phyloP scores from a whole-genome alignment of 1,140 invertebrate species.

The Trinorchestia longiramus region DNA sequence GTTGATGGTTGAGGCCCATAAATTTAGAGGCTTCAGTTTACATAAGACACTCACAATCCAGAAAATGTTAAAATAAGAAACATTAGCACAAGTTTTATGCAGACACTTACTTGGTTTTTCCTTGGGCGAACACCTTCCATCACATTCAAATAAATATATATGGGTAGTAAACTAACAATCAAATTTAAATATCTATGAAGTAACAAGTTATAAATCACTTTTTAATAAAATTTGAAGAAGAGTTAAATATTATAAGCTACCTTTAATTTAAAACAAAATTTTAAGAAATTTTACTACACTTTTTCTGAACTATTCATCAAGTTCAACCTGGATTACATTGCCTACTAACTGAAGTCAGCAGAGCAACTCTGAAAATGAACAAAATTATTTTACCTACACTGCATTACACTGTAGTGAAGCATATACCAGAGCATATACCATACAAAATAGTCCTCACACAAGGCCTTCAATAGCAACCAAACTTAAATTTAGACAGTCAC shows the following conservation, averaged over 20 bases:
- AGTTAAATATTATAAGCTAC: background rate
- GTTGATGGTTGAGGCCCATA: too few relatives aligned
- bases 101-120: slow-evolving; percentile 15
- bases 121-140: slow-evolving; percentile 31
- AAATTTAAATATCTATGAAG: background rate
- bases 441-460: too few relatives aligned
- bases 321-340: background rate
- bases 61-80: background rate
- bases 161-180: background rate
- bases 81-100: background rate
- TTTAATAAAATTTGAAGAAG: background rate
- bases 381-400: too few relatives aligned
- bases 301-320: background rate
- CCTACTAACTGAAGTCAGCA: background rate
- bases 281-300: background rate
- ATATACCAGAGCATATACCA: too few relatives aligned
- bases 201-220: background rate
- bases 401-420: too few relatives aligned
- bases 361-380: background rate
- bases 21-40: too few relatives aligned
- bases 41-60: too few relatives aligned
- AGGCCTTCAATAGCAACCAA: too few relatives aligned
- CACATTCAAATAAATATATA: background rate
- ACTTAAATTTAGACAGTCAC: too few relatives aligned
- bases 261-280: background rate